Evolutionary conservation across 1,140 invertebrate species (phyloP), one percentile per base, ranked within the genome.

Genomic region (Penaeus vannamei): DNA sequence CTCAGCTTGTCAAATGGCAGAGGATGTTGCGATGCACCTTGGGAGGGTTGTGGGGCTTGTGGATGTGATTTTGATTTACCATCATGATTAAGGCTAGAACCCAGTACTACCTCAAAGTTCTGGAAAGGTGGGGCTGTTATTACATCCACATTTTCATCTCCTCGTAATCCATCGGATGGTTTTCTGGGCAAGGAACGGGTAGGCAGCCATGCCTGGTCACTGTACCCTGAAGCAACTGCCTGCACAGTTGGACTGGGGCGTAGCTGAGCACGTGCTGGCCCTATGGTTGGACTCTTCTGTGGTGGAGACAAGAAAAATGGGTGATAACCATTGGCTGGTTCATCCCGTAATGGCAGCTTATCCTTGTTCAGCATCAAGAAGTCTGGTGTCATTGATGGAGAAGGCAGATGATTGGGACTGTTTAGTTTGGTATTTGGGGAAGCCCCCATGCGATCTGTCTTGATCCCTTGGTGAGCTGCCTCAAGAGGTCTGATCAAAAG

Each of bases 81-180:
- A 42, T 90, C 88, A 29, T 86, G 86, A 80, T 80, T 79, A 53
- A 91, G 72, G 79, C 91, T 91, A 23, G 89, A 91, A 20, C 91
- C 89, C 22, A 91, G 64, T 7, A 91, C 89, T 14, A 91, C 86
- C 46, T 91, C 91, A 61, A 90, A 91, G 23, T 84, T 76, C 53
- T 90, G 61, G n/a, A 76, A 82, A 46, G 91, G 83, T 23, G 91
- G 91, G 53, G 91, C 91, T 10, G 91, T 91, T 53, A 91, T 91
- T 32, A 91, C 88, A 29, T 91, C 91, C 23, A 91, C 46, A 36
- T 53, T 42, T 46, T 90, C 85, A 61, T 90, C 88, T 17, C 83
- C 85, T 23, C 91, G 84, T 5, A 84, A 77, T n/a, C 61, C 69
- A 60, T 64, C 32, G 29, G 84, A 42, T 7, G 77, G 84, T 10